These are phyloP conservation scores for Anhinga anhinga DNA, from an alignment of 2,113 vertebrate species.

Conservation along the genomic window DNA sequence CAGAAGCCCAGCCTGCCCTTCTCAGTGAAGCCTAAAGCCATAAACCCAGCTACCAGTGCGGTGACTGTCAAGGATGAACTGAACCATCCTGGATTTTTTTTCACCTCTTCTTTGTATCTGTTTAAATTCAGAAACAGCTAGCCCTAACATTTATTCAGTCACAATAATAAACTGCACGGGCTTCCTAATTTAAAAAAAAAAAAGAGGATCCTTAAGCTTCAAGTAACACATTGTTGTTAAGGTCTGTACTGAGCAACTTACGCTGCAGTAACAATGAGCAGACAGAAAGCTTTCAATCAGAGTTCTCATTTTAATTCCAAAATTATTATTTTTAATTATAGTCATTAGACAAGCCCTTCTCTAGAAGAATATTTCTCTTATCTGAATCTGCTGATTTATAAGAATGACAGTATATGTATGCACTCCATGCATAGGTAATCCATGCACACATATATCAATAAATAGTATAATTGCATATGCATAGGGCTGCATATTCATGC, in stretches of 20 bases:
- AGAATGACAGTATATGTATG: neutral
- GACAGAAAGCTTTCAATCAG: neutral
- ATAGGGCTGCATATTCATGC: neutral
- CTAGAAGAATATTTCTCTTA: constrained; percentile 3
- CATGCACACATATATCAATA: constrained; percentile 5
- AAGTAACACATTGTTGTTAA: neutral
- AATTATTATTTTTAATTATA: constrained; percentile 1
- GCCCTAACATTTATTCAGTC: neutral
- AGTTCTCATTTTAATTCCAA: neutral
- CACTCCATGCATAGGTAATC: neutral
- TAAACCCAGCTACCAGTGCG: neutral
- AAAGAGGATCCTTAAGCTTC: neutral
- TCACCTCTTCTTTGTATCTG: neutral
- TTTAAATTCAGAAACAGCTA: neutral
- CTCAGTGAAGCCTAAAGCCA: neutral
- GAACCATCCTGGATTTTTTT: neutral
- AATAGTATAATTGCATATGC: neutral
- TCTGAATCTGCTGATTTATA: constrained; percentile 20
- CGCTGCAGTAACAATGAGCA: neutral
- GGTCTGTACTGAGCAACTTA: neutral
- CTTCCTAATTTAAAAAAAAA: neutral
- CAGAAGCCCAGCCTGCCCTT: neutral
- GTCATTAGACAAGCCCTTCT: neutral
- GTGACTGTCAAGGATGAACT: neutral
- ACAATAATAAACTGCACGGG: neutral